Conservation (phyloP, 2,797 vertebrate genomes). For the Fringilla coelebs region DNA sequence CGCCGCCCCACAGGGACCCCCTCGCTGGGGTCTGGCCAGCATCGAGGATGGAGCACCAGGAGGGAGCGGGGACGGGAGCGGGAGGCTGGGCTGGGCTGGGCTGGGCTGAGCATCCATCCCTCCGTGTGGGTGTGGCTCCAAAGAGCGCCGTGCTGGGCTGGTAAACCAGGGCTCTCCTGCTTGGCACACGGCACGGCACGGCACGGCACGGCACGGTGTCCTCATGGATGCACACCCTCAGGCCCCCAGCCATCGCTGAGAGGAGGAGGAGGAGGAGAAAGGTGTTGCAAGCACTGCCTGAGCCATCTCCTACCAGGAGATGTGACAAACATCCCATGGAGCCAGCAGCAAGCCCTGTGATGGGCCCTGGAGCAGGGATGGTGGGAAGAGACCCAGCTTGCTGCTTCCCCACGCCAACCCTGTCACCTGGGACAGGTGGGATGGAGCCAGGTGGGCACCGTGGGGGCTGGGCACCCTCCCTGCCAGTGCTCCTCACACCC, state of each 20-base stretch:
- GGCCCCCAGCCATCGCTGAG: not conserved
- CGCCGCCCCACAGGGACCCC: not conserved
- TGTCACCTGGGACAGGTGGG: not conserved
- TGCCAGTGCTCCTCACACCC: not conserved
- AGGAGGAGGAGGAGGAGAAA: not conserved
- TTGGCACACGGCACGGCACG: not conserved
- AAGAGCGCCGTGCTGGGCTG: not conserved
- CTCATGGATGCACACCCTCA: not conserved
- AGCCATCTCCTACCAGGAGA: not conserved
- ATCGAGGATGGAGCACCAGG: not conserved
- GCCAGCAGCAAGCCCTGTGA: not conserved
- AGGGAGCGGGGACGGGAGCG: accelerated
- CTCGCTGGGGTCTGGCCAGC: not conserved
- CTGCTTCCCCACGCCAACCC: not conserved
- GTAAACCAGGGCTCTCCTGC: not conserved
- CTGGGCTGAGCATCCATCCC: not conserved
- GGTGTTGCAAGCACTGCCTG: not conserved
- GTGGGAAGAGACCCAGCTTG: not conserved
- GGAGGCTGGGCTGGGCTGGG: not conserved
- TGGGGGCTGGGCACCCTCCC: conserved; percentile 6
- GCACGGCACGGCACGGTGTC: not conserved
- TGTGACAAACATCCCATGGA: not conserved
- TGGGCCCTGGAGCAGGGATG: not conserved
- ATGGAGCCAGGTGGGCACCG: not conserved
- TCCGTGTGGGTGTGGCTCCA: not conserved